phyloP scores from a whole-genome alignment of 2,797 vertebrate genomes.

The Microhierax caerulescens region DNA sequence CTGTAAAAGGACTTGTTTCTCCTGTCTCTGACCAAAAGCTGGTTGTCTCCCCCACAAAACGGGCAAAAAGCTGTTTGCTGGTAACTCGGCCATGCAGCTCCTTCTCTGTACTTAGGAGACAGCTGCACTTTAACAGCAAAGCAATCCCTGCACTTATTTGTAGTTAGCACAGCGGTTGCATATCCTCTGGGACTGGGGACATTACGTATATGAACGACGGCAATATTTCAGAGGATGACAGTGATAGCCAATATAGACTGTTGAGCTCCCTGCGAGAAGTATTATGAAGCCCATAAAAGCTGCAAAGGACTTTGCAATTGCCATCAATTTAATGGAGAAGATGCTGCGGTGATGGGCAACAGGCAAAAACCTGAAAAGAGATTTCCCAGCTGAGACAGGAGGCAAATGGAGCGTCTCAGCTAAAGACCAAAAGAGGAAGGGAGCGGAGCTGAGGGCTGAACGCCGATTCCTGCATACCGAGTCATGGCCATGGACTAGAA shows the following conservation, averaged over 20 bases:
- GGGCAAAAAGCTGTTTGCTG: background rate
- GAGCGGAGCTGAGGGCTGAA: background rate
- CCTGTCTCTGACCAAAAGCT: background rate
- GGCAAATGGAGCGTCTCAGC: background rate
- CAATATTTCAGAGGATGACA: slow-evolving; percentile 52
- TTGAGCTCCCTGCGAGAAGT: background rate
- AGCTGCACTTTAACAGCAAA: background rate
- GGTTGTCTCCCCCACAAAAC: background rate
- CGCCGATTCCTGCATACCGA: background rate
- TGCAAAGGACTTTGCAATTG: slow-evolving; percentile 44
- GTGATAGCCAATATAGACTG: slow-evolving; percentile 38
- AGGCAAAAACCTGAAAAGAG: background rate
- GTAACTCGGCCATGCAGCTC: background rate
- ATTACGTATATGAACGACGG: slow-evolving; percentile 12
- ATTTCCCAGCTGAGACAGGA: slow-evolving; percentile 15
- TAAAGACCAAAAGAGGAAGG: background rate
- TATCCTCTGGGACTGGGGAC: slow-evolving; percentile 5
- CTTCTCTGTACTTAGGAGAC: background rate
- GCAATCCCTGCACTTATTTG: background rate
- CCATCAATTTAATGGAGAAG: slow-evolving; percentile 36
- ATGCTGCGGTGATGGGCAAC: background rate
- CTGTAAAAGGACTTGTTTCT: background rate
- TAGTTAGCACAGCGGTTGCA: background rate
- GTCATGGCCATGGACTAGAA: background rate
- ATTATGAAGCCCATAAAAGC: slow-evolving; percentile 58